Conservation (phyloP, 2,113 vertebrate species). For the Indicator maculatus region DNA sequence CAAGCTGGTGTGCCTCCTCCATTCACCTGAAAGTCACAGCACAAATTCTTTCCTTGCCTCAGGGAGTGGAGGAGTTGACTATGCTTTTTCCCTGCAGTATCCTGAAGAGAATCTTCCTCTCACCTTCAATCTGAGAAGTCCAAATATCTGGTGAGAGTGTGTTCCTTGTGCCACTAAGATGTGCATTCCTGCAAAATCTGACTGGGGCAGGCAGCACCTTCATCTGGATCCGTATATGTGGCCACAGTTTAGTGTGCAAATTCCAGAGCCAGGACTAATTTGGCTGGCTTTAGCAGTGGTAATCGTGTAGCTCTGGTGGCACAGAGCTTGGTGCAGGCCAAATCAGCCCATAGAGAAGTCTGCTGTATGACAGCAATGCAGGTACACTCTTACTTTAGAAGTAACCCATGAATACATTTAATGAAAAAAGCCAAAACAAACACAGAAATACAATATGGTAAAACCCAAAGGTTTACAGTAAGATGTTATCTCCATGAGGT, state of each 20-base stretch:
- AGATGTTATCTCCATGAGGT: background rate
- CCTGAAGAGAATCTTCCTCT: background rate
- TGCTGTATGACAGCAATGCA: background rate
- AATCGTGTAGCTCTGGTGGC: background rate
- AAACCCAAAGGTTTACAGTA: background rate
- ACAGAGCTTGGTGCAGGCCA: background rate
- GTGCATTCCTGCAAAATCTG: background rate
- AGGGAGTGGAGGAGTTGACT: background rate
- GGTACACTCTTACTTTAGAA: background rate
- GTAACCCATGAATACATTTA: background rate
- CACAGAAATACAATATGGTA: background rate
- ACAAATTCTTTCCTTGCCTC: background rate
- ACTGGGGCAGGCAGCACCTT: background rate
- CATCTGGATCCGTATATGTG: rapidly evolving
- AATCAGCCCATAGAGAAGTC: background rate
- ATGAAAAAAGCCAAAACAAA: background rate
- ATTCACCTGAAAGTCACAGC: rapidly evolving
- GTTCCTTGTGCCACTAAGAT: background rate
- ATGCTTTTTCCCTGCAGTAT: background rate
- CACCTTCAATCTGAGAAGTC: background rate
- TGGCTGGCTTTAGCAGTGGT: background rate
- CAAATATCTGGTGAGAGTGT: background rate
- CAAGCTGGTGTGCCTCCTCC: background rate
- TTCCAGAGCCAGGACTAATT: background rate
- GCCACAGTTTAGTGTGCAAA: background rate